phyloP scores from a whole-genome alignment of 2,797 vertebrate species.

The Holocentrus rufus region DNA sequence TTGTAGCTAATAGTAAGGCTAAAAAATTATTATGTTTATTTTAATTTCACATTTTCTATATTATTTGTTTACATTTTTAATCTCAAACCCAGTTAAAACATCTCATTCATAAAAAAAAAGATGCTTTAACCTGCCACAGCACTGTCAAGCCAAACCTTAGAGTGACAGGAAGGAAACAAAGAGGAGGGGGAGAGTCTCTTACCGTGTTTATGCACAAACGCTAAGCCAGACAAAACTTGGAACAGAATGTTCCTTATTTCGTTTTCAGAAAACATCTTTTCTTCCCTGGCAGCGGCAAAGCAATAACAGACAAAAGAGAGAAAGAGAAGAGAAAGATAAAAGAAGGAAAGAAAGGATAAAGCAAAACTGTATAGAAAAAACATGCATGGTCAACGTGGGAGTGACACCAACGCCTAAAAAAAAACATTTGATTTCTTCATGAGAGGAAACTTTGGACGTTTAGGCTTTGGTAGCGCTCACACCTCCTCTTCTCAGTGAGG shows the following conservation, averaged over 20 bases:
- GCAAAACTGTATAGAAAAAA: conserved; percentile 22
- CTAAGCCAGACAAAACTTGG: conserved; percentile 76
- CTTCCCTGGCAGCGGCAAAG: conserved; percentile 69
- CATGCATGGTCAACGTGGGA: conserved; percentile 25
- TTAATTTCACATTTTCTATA: neutral
- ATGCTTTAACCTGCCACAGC: conserved; percentile 29
- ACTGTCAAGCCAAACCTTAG: conserved; percentile 17
- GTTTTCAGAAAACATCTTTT: conserved; percentile 82
- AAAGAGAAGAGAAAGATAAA: conserved; percentile 40
- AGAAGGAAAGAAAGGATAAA: conserved; percentile 42
- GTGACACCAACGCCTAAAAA: conserved; percentile 41
- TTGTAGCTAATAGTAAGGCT: no score
- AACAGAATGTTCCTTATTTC: conserved; percentile 84
- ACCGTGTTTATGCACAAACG: conserved; percentile 79
- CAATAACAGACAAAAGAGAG: conserved; percentile 51
- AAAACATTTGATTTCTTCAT: neutral
- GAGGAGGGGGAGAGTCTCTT: conserved; percentile 52
- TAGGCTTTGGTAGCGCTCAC: conserved; percentile 40
- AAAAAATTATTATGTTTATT: no score
- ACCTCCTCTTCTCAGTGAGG: conserved; percentile 41
- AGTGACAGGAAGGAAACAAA: neutral
- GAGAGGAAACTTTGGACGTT: conserved; percentile 15
- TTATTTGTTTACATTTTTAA: neutral
- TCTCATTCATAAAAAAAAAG: neutral
- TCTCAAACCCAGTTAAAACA: conserved; percentile 24